phyloP scores from a whole-genome alignment of 92 coral and sea anemone species.

The Epizoanthus fatuus region DNA sequence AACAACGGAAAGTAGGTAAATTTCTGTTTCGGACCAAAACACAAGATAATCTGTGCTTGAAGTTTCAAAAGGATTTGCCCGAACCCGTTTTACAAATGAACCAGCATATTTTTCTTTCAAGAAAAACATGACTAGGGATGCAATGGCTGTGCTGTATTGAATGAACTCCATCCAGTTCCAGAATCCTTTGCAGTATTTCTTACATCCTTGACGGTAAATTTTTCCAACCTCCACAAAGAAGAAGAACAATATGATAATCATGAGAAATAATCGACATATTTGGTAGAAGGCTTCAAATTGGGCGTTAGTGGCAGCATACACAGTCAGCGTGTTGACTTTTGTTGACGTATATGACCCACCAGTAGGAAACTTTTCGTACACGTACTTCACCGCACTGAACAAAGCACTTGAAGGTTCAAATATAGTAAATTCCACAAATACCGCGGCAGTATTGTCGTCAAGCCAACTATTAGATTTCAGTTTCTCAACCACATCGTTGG shows the following conservation, averaged over 20 bases:
- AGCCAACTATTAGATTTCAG: conserved; percentile 73
- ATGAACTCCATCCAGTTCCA: conserved; percentile 88
- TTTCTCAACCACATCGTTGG: conserved; percentile 54
- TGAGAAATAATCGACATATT: conserved; percentile 70
- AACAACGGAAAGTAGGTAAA: conserved; percentile 75
- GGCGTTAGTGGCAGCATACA: conserved; percentile 74
- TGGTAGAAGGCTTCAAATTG: conserved; percentile 59
- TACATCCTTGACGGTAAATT: conserved; percentile 53
- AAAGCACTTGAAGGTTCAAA: conserved; percentile 81
- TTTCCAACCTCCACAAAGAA: conserved; percentile 67
- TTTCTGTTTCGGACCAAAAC: conserved; percentile 73
- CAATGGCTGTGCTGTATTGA: conserved; percentile 71
- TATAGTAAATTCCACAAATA: conserved; percentile 82
- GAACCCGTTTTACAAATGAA: conserved; percentile 68
- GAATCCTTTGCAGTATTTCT: conserved; percentile 61
- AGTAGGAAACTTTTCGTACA: conserved; percentile 80
- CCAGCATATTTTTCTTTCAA: conserved; percentile 77
- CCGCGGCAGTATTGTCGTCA: conserved; percentile 72
- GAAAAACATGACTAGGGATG: conserved; percentile 73
- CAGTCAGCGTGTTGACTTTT: conserved; percentile 70
- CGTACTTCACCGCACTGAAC: conserved; percentile 71
- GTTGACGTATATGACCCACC: conserved; percentile 66
- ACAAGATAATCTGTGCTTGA: conserved; percentile 84
- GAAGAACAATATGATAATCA: conserved; percentile 75
- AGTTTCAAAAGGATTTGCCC: conserved; percentile 78